A percentile compares a stretch with the other conserved stretches of the same genome.
These are phyloP conservation scores for Stegostoma tigrinum DNA, from an alignment of 2,113 vertebrate species.

Conservation along the genomic window DNA sequence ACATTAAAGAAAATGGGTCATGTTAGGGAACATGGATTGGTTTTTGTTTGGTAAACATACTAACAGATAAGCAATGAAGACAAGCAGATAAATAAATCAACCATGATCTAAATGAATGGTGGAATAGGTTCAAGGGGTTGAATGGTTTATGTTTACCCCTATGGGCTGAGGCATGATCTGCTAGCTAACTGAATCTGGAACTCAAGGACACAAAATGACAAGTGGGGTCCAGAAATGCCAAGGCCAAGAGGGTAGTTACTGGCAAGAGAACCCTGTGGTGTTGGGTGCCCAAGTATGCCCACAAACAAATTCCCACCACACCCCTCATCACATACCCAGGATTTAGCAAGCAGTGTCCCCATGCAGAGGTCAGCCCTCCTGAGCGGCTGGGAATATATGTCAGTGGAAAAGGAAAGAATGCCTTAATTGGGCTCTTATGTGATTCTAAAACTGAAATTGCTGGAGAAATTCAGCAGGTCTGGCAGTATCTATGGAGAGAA, in stretches of 20 bases:
- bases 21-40: background rate
- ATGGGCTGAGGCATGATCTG: background rate
- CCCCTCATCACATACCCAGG: background rate
- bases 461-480: no score
- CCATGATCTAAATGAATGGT: background rate
- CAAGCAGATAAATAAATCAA: background rate
- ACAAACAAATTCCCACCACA: background rate
- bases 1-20: background rate
- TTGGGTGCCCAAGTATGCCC: background rate
- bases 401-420: background rate
- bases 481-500: no score
- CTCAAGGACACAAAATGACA: no score
- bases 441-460: no score
- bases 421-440: background rate
- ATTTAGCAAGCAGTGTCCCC: no score
- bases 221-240: no score
- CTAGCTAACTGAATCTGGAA: no score
- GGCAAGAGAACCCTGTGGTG: background rate
- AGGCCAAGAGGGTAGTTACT: no score
- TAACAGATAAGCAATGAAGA: background rate
- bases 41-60: background rate
- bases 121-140: background rate
- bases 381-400: no score
- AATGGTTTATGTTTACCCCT: background rate
- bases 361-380: background rate